phyloP scores from a whole-genome alignment of 2,113 vertebrate species.

The Motacilla tschutschensis region DNA sequence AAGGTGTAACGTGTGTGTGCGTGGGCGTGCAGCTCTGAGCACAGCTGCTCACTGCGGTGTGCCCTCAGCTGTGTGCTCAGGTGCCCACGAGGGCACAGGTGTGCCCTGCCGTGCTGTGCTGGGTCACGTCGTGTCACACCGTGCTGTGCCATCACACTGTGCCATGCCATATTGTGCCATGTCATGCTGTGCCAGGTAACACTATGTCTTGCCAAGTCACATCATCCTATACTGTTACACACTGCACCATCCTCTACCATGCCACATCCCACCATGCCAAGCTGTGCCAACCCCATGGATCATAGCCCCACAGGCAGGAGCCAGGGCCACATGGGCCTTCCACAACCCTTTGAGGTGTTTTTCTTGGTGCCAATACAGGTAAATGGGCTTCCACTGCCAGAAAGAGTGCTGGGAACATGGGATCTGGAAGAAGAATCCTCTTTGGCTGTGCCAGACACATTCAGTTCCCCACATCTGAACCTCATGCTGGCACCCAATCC shows the following conservation, averaged over 20 bases:
- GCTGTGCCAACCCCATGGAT: neutral
- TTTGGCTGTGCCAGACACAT: neutral
- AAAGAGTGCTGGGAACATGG: neutral
- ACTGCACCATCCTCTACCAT: neutral
- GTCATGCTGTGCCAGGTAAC: neutral
- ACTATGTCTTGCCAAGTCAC: neutral
- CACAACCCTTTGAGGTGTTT: neutral
- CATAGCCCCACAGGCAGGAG: accelerated
- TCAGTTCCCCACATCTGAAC: neutral
- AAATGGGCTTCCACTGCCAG: neutral
- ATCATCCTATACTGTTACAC: neutral
- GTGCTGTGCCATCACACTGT: neutral
- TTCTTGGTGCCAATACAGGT: neutral
- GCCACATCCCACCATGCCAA: neutral
- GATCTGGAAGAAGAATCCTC: neutral
- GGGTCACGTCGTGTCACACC: accelerated
- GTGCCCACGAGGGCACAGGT: accelerated
- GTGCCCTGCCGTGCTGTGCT: neutral
- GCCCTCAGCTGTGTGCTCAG: neutral
- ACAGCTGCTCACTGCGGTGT: neutral
- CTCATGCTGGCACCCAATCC: neutral
- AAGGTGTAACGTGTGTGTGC: accelerated
- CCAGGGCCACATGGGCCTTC: neutral
- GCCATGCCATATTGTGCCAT: neutral
- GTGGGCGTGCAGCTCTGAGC: neutral